Evolutionary conservation across 2,797 vertebrate genomes (phyloP), one percentile per base, ranked within the genome.

Genomic region (Euphonia xanthogaster): DNA sequence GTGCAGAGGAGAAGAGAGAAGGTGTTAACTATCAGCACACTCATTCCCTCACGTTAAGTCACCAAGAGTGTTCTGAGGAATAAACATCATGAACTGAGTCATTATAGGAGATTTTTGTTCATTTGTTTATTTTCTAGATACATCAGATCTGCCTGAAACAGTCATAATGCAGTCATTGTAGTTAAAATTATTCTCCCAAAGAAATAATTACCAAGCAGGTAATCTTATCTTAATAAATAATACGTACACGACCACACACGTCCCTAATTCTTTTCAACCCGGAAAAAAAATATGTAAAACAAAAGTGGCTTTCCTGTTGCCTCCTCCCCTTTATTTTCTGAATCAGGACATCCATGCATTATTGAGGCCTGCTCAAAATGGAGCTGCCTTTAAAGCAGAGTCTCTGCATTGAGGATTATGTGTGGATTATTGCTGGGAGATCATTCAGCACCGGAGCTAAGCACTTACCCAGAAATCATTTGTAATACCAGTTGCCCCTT

Each of bases 341-440:
- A 72, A 80, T 88, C 81, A 60, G 91, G 72, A 79, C 65, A 80
- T 73, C 75, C 71, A 22, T 17, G 22, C 9, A 6, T 82, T 87
- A 90, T 74, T 50, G 74, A 85, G 86, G 57, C 83, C 88, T 60
- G 77, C 55, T 91, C 91, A 54, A 74, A 95, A 88, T 73, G 91
- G 67, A 92, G 83, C 80, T 10, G 9, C 70, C 83, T 92, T 86
- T 72, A 89, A 54, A 81, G 90, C 83, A 55, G n/a, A 35, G 33
- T 67, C 78, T 89, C 76, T 18, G 28, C 57, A 60, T 45, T 9
- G 81, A 95, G 92, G 91, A 94, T 96, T 94, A 95, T 5, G 57
- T 39, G 73, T 92, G 95, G 91, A 95, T 97, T 93, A 94, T 91
- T 94, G 71, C 94, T 33, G 75, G 83, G 78, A 90, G 86, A 96